Evolutionary conservation across 2,888 invertebrate species (phyloP).

Genomic region (Acanthopleura granulata): DNA sequence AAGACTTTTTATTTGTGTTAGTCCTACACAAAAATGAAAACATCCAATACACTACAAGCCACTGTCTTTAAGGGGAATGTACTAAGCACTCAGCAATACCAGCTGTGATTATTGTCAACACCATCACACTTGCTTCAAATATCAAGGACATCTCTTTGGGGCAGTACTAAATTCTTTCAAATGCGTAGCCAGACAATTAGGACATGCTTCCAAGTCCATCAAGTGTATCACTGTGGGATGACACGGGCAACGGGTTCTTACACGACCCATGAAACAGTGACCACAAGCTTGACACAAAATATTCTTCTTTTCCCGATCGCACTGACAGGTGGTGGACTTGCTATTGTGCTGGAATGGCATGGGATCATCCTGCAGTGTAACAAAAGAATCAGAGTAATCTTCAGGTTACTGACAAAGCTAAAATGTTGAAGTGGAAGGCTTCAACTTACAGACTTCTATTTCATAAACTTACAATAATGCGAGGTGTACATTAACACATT

Average conservation of each 20-base stretch:
- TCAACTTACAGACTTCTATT: no score
- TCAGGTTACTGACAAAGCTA: no score
- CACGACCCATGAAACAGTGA: slow-evolving; percentile 3
- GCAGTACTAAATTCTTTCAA: slow-evolving; percentile 15
- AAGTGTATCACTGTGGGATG: slow-evolving; percentile 16
- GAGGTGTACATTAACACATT: no score
- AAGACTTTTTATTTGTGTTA: no score
- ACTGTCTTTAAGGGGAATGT: no score
- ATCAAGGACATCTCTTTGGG: background rate
- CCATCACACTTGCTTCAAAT: no score
- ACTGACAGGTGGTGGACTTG: background rate
- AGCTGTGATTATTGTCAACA: no score
- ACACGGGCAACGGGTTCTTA: background rate
- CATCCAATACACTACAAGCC: no score
- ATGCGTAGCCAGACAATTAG: slow-evolving; percentile 12
- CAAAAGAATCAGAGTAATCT: background rate
- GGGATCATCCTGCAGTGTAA: background rate
- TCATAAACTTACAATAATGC: no score
- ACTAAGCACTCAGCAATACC: no score
- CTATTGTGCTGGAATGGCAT: slow-evolving; percentile 2
- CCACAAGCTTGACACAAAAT: slow-evolving; percentile 23
- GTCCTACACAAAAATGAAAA: no score
- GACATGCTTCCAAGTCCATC: slow-evolving; percentile 23
- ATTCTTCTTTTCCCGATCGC: slow-evolving; percentile 5
- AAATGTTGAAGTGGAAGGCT: no score